Evolutionary conservation across 2,888 invertebrate genomes (phyloP), one percentile per base, ranked within the genome.

Genomic region (Scrobipalpa atriplicella): DNA sequence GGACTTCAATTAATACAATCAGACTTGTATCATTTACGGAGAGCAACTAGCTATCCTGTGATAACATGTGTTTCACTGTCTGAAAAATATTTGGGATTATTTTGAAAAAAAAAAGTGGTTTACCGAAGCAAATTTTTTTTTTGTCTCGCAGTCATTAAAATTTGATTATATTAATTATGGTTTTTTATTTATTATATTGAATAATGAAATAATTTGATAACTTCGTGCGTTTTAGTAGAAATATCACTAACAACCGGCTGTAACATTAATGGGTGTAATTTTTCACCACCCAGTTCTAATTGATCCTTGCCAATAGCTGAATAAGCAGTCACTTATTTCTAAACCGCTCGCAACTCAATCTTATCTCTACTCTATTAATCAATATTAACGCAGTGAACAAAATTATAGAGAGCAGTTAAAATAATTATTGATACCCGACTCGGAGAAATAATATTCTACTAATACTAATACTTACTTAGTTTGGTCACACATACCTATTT

Each of bases 181-280:
- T n/a, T n/a, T n/a, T n/a, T n/a, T n/a, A n/a, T n/a, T n/a, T n/a
- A 56, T 21, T 13, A 10, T 5, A 56, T 1, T 56, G 54, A 56
- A 29, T 56, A 21, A 54, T 54, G 21, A 11, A 19, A 18, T 19
- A 54, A 54, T 19, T 54, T 54, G 11, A 54, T 43, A 21, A 54
- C 21, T 54, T 19, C 19, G 21, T 54, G 19, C 54, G 18, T 54
- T 13, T 56, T 29, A 56, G 21, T 21, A 21, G 54, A 56, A 21
- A 56, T 56, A 56, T 56, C 54, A 29, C 7, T 56, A 56, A 56
- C 21, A 56, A 56, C 54, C 9, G 54, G 54, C 21, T 56, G 54
- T 47, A 19, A 52, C 10, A 1, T 21, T 21, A 56, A 56, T 56
- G 29, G 54, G 9, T 11, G 29, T 21, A 21, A 56, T 56, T 56